Evolutionary conservation across 30 jellyfish, hydroid and myxozoan genomes (phyloP).

Genomic region (Turritopsis rubra): DNA sequence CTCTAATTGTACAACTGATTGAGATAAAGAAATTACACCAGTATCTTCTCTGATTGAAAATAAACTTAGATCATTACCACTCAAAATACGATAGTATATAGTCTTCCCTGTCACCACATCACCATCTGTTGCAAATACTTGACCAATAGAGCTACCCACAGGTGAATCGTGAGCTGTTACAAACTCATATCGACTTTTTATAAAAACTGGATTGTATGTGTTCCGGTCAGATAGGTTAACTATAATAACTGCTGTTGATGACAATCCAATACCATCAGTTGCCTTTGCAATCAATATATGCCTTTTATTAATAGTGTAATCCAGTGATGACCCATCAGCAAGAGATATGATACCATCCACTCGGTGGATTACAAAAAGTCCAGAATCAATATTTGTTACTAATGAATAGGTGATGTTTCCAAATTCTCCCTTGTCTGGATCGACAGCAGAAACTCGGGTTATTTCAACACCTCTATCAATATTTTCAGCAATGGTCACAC

Average conservation of each 20-base stretch:
- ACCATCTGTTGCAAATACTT: constrained; percentile 7
- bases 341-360: constrained; percentile 3
- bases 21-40: not conserved
- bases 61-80: not conserved
- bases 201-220: constrained; percentile 1
- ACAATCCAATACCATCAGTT: constrained; percentile 21
- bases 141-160: not conserved
- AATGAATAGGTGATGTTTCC: not conserved
- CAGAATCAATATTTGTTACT: not conserved
- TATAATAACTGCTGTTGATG: not conserved
- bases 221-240: not conserved
- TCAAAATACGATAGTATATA: not conserved
- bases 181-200: not conserved
- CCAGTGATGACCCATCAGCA: not conserved
- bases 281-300: not conserved
- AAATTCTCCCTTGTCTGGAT: constrained; percentile 17
- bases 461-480: not conserved
- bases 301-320: not conserved
- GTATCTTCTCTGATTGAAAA: not conserved
- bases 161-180: constrained; percentile 13
- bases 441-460: not conserved
- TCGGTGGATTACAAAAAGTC: not conserved
- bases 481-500: not conserved
- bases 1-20: not conserved
- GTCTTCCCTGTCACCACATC: not conserved